Evolutionary conservation across 2,888 invertebrate species (phyloP).

Genomic region (Campaea margaritaria): DNA sequence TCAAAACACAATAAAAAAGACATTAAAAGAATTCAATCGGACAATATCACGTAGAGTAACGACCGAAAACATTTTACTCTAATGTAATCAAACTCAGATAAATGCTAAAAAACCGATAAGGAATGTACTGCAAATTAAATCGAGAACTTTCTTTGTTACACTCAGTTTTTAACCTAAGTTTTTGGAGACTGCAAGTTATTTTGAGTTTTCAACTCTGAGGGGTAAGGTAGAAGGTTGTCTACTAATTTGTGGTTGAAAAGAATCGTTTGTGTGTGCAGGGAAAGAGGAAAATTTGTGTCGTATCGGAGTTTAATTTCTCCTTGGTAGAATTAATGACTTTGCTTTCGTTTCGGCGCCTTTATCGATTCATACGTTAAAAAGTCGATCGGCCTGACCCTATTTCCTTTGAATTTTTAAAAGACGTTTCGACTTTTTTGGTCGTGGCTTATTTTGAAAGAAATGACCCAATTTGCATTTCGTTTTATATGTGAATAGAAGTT

Average conservation of each 20-base stretch:
- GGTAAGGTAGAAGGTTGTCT: slow-evolving; percentile 43
- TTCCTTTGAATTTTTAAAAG: slow-evolving; percentile 16
- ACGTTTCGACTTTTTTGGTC: slow-evolving; percentile 3
- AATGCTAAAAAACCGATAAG: slow-evolving; percentile 78
- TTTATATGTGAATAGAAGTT: background rate
- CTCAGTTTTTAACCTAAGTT: slow-evolving; percentile 44
- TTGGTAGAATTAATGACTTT: slow-evolving; percentile 79
- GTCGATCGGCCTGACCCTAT: slow-evolving; percentile 26
- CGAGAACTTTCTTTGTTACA: slow-evolving; percentile 64
- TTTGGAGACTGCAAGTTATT: slow-evolving; percentile 19
- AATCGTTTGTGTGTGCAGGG: slow-evolving; percentile 49
- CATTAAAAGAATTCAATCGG: slow-evolving; percentile 7
- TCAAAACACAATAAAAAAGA: slow-evolving; percentile 2
- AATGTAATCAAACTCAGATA: slow-evolving; percentile 80
- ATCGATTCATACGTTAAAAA: slow-evolving; percentile 69
- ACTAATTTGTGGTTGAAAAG: slow-evolving; percentile 36
- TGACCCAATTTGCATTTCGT: background rate
- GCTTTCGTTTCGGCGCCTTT: slow-evolving; percentile 63
- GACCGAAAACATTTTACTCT: slow-evolving; percentile 63
- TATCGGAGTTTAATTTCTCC: slow-evolving; percentile 84
- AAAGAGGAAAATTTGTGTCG: slow-evolving; percentile 79
- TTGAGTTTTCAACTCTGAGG: background rate
- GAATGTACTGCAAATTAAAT: slow-evolving; percentile 81
- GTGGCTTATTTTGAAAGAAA: slow-evolving; percentile 10
- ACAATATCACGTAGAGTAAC: slow-evolving; percentile 20